Percentiles rank a stretch among this genome's conserved stretches.
These are phyloP conservation scores for Diachasma alloeum DNA, from an alignment of 1,140 invertebrate genomes.

Conservation along the genomic window DNA sequence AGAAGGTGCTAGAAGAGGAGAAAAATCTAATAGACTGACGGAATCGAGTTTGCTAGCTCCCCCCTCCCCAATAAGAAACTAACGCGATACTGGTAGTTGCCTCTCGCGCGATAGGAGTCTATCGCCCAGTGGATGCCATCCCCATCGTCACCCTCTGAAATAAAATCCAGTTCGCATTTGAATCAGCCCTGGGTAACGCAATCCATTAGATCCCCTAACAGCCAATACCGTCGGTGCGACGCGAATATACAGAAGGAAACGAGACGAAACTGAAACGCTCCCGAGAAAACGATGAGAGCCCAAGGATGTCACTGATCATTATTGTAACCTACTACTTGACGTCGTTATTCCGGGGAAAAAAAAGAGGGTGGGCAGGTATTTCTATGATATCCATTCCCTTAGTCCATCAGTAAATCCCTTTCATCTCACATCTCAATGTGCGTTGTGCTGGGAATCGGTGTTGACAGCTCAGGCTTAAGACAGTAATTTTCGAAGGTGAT, in stretches of 20 bases:
- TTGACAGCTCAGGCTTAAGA: not conserved
- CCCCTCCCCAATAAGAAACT: slow-evolving; percentile 11
- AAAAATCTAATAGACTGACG: slow-evolving; percentile 62
- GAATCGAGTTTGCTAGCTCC: slow-evolving; percentile 52
- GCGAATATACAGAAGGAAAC: not conserved
- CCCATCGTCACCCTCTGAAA: slow-evolving; percentile 36
- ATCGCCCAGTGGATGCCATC: not conserved
- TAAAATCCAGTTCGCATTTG: slow-evolving; percentile 64
- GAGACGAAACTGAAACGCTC: not conserved
- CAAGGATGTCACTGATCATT: not conserved
- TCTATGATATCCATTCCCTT: slow-evolving; percentile 3
- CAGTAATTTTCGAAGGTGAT: not conserved
- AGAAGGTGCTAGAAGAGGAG: slow-evolving; percentile 27
- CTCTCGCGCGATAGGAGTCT: not conserved
- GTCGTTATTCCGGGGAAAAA: not conserved
- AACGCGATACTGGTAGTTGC: not conserved
- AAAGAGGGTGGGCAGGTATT: not conserved
- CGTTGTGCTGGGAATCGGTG: not conserved
- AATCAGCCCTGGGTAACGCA: slow-evolving; percentile 60
- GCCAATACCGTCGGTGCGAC: slow-evolving; percentile 51
- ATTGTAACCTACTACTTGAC: not conserved
- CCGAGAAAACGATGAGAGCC: not conserved
- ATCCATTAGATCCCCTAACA: slow-evolving; percentile 63
- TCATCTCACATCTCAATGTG: not conserved
- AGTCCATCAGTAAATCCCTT: slow-evolving; percentile 7